Conservation (phyloP, 2,888 invertebrate genomes). For the Parthenolecanium corni region DNA sequence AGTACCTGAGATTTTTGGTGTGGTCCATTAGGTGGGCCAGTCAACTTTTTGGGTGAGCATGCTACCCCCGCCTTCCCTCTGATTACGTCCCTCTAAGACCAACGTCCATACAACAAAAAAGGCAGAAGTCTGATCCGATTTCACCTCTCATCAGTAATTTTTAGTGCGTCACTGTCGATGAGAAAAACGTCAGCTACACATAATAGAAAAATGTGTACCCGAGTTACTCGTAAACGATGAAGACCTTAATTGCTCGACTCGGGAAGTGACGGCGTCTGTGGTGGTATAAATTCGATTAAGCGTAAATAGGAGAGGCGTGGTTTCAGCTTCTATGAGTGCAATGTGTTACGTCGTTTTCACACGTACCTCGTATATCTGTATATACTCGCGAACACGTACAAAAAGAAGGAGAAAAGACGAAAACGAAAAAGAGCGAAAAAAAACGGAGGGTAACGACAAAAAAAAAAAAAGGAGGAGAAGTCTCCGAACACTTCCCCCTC, state of each 20-base stretch:
- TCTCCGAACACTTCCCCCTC: neutral
- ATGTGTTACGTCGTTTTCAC: slow-evolving; percentile 17
- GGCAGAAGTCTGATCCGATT: no score
- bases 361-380: slow-evolving; percentile 4
- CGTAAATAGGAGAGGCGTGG: slow-evolving; percentile 22
- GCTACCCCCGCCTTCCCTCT: no score
- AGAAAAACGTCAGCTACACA: no score
- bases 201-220: no score
- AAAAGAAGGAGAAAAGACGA: neutral
- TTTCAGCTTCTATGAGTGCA: slow-evolving; percentile 4
- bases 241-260: slow-evolving; percentile 22
- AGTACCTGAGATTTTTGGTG: no score
- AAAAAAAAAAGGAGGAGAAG: slow-evolving; percentile 1
- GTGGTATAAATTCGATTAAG: slow-evolving; percentile 18
- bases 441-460: neutral
- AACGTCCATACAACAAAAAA: no score
- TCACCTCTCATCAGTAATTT: no score
- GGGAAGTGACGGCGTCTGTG: slow-evolving; percentile 14
- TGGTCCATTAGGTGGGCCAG: no score
- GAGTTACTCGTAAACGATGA: slow-evolving; percentile 4
- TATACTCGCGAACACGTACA: neutral
- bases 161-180: no score
- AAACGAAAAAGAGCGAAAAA: neutral
- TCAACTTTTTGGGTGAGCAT: no score
- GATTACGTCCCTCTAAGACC: no score